Evolutionary conservation across 2,888 invertebrate genomes (phyloP).

Genomic region (Eremobia ochroleuca): DNA sequence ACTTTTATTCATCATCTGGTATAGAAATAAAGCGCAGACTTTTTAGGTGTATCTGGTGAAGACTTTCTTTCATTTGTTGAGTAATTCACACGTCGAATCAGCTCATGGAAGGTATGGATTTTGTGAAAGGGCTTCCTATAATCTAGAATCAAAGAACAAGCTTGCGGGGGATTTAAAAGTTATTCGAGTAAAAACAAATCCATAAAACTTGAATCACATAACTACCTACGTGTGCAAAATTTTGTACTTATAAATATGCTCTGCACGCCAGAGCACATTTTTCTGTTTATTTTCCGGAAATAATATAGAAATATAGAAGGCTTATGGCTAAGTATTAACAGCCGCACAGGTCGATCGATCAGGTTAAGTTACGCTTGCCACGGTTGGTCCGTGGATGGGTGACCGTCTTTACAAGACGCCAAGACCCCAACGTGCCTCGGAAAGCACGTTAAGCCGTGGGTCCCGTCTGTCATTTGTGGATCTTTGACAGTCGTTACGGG

Average conservation of each 20-base stretch:
- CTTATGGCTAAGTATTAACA: too few relatives aligned
- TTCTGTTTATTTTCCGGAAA: background rate
- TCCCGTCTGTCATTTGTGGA: too few relatives aligned
- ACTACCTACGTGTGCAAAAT: background rate
- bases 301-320: too few relatives aligned
- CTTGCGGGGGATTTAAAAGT: background rate
- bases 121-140: background rate
- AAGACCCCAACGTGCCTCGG: too few relatives aligned
- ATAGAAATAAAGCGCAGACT: background rate
- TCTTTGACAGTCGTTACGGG: too few relatives aligned
- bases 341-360: too few relatives aligned
- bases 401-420: too few relatives aligned
- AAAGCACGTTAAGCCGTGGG: too few relatives aligned
- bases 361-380: too few relatives aligned
- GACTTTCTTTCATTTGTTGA: background rate
- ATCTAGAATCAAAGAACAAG: background rate
- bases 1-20: background rate
- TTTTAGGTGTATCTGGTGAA: background rate
- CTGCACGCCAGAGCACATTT: too few relatives aligned
- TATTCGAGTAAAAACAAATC: background rate
- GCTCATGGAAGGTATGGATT: background rate
- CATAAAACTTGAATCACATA: background rate
- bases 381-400: too few relatives aligned
- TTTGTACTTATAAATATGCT: background rate
- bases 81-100: background rate